Evolutionary conservation across 2,888 invertebrate species (phyloP), one percentile per base, ranked within the genome.

Genomic region (Philhelius pedissequus): DNA sequence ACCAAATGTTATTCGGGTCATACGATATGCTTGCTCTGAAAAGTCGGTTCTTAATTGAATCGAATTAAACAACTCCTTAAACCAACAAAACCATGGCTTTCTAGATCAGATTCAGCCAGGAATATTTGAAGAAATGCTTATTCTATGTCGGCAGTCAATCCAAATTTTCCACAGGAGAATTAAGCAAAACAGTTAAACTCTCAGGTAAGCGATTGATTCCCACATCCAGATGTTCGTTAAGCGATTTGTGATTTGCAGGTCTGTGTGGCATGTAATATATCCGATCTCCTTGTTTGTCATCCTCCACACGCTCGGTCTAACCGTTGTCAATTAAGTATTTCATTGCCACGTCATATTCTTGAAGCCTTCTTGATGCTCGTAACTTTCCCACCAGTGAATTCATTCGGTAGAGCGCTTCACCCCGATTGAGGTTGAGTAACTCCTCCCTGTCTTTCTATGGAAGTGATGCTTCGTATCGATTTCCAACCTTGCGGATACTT

Each of bases 1-100:
- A 27, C 58, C 58, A 58, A 48, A 71, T 11, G 71, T 71, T 3
- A 71, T 11, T 35, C 71, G 30, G 15, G 71, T 60, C 58, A 71
- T 71, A 5, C 58, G 68, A 25, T 69, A 69, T 1, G 43, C 54
- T 32, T 69, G 69, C 40, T 43, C 30, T 45, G 69, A 56, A 45
- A 69, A 69, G 8, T 56, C 30, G 9, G 40, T 56, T 3, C 69
- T 30, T 3, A 20, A 13, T 45, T 43, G 43, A 6, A 20, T 56
- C 4, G 35, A 11, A 20, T 38, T 38, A 11, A 13, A 35, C 3
- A 18, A 22, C 9, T 58, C 22, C 38, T 35, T 58, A 20, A 58
- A 58, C 58, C 58, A 58, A 20, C 35, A 58, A 20, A 3, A 8
- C n/a, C n/a, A 22, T 43, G 43, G 43, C 62, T 45, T 30, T 45